Percentiles rank a stretch among this genome's conserved stretches.
These are phyloP conservation scores for Drosophila insularis DNA, from an alignment of 1,140 invertebrate genomes.

Conservation along the genomic window DNA sequence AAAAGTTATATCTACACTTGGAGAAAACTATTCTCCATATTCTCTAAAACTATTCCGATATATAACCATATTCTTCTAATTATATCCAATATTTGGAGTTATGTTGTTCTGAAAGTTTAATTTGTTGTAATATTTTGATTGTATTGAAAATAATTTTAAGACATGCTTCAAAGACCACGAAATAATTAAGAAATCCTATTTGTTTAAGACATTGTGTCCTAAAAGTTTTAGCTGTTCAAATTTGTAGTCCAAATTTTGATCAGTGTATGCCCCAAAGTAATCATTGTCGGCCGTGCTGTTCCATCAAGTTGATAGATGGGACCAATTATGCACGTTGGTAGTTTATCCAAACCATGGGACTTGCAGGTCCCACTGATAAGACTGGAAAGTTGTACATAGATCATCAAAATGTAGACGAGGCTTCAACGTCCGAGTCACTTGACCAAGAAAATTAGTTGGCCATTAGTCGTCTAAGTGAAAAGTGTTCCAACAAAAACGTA, in stretches of 20 bases:
- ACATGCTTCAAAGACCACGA: too few relatives aligned
- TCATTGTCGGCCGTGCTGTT: conserved; percentile 17
- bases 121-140: background rate
- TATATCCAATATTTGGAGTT: too few relatives aligned
- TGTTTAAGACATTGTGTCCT: too few relatives aligned
- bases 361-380: conserved; percentile 46
- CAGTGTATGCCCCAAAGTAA: background rate
- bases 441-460: conserved; percentile 65
- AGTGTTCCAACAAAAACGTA: conserved; percentile 4
- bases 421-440: conserved; percentile 59
- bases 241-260: background rate
- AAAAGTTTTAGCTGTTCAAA: too few relatives aligned
- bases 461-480: conserved; percentile 32
- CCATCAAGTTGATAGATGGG: conserved; percentile 66
- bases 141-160: too few relatives aligned
- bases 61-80: too few relatives aligned
- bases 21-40: too few relatives aligned
- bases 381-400: conserved; percentile 41
- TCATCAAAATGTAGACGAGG: conserved; percentile 18
- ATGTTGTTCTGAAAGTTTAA: too few relatives aligned
- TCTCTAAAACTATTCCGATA: too few relatives aligned
- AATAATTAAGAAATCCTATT: background rate
- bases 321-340: conserved; percentile 23
- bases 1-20: background rate
- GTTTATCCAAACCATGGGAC: conserved; percentile 57